Percentiles rank a stretch among this genome's conserved stretches.
Conservation (phyloP, 2,888 invertebrate genomes). For the Dioctria rufipes region DNA sequence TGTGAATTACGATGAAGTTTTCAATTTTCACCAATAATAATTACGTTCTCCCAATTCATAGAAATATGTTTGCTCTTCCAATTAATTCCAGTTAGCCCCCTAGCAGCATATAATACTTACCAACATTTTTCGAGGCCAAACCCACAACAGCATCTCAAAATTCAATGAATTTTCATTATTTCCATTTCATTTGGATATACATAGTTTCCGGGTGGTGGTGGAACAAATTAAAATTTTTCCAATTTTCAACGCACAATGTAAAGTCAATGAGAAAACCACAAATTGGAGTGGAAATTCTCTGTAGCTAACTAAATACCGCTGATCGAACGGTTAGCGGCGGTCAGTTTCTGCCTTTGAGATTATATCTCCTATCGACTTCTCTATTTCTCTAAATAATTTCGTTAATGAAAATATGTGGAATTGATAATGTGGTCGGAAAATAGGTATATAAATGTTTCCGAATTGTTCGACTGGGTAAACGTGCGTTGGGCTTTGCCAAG, state of each 20-base stretch:
- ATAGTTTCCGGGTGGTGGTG: not conserved
- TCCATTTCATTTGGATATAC: slow-evolving; percentile 10
- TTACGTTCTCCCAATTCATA: slow-evolving; percentile 14
- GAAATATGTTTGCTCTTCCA: slow-evolving; percentile 11
- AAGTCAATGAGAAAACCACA: slow-evolving; percentile 21
- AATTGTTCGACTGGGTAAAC: slow-evolving; percentile 10
- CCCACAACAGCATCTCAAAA: slow-evolving; percentile 15
- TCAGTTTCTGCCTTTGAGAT: not conserved
- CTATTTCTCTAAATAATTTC: slow-evolving; percentile 38
- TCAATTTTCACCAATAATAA: slow-evolving; percentile 16
- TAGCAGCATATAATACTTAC: not conserved
- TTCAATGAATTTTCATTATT: slow-evolving; percentile 31
- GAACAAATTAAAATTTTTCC: slow-evolving; percentile 38
- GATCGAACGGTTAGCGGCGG: not conserved
- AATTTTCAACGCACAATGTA: slow-evolving; percentile 28
- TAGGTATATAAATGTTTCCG: not conserved
- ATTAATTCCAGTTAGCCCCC: slow-evolving; percentile 3
- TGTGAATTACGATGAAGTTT: not conserved
- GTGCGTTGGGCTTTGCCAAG: not conserved
- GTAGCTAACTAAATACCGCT: not conserved
- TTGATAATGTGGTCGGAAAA: slow-evolving; percentile 38
- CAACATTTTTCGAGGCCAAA: too few species aligned
- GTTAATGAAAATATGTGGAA: slow-evolving; percentile 48
- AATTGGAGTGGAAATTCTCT: not conserved
- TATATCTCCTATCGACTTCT: slow-evolving; percentile 9